Evolutionary conservation across 2,888 invertebrate genomes (phyloP).

Genomic region (Drosophila mimica): DNA sequence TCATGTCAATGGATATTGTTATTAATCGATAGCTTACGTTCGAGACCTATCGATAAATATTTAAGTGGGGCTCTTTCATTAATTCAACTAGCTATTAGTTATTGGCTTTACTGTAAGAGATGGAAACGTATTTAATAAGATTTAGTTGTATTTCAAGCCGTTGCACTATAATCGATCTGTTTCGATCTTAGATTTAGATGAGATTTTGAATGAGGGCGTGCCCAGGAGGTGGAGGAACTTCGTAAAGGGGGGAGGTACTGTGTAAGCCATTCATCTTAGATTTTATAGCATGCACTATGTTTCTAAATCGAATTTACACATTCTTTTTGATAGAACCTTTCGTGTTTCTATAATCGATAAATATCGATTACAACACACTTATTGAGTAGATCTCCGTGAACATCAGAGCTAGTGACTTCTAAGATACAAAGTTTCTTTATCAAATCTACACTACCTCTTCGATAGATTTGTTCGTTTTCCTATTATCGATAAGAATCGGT

Average conservation of each 20-base stretch:
- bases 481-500: not conserved
- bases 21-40: constrained; percentile 28
- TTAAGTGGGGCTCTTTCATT: not conserved
- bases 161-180: not conserved
- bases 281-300: not conserved
- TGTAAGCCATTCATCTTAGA: not conserved
- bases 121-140: not conserved
- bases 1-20: constrained; percentile 7
- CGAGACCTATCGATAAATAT: constrained; percentile 3
- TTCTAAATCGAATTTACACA: not conserved
- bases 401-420: not conserved
- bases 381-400: not conserved
- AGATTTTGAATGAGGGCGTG: not conserved
- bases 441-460: not conserved
- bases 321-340: not conserved
- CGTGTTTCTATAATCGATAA: not conserved
- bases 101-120: not conserved
- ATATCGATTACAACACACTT: not conserved
- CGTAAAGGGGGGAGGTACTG: not conserved
- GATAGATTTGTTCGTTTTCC: not conserved
- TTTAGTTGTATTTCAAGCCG: not conserved
- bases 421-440: not conserved
- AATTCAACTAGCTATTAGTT: not conserved
- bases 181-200: not conserved
- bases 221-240: fast-evolving